Conservation (phyloP, 2,888 invertebrate genomes). For the Vesta saturnalis region DNA sequence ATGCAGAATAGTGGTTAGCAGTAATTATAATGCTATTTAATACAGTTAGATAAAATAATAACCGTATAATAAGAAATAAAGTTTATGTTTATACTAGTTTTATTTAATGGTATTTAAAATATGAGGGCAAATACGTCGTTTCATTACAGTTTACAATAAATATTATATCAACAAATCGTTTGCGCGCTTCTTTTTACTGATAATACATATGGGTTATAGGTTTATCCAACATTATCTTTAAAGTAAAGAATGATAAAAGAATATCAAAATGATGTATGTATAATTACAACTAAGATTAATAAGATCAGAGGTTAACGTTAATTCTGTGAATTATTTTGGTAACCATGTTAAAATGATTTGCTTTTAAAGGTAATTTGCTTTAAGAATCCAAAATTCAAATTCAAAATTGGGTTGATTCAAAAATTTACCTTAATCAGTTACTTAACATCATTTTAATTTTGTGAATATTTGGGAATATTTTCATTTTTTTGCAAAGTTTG, state of each 20-base stretch:
- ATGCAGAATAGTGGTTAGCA: too few species aligned
- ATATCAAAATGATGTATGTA: background rate
- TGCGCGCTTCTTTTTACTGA: conserved; percentile 6
- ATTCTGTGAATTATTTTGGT: conserved; percentile 6
- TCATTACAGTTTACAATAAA: background rate
- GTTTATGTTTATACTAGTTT: background rate
- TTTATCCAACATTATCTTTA: conserved; percentile 5
- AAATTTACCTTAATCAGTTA: too few species aligned
- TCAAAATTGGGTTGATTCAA: too few species aligned
- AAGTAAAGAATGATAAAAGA: conserved; percentile 5
- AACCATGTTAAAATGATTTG: background rate
- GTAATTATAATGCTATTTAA: too few species aligned
- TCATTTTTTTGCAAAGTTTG: too few species aligned
- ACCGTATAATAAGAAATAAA: background rate
- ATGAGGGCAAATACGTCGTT: background rate
- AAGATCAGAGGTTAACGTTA: background rate
- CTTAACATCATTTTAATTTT: too few species aligned
- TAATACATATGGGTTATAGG: conserved; percentile 12
- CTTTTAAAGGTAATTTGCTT: background rate
- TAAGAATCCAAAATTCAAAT: background rate
- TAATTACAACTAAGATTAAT: background rate
- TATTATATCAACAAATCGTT: conserved; percentile 1
- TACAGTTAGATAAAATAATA: background rate
- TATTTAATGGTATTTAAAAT: too few species aligned
- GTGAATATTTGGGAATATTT: too few species aligned